Conservation (phyloP, 2,888 invertebrate species). For the Caenorhabditis wallacei region DNA sequence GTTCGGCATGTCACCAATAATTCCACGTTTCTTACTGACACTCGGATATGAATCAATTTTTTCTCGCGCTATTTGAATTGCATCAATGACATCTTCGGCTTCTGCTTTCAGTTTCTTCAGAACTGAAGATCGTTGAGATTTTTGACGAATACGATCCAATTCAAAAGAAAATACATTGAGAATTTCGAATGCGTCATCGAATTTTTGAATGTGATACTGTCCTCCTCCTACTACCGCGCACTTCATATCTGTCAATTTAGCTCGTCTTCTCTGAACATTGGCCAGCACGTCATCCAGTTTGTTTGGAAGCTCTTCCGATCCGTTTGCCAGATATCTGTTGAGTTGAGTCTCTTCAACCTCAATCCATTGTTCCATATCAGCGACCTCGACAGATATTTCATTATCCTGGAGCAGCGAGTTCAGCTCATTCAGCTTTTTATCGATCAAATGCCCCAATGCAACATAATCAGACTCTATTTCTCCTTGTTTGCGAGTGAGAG, state of each 20-base stretch:
- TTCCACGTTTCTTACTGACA: not conserved
- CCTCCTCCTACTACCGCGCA: constrained; percentile 27
- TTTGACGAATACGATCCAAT: constrained; percentile 43
- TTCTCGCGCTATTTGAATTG: constrained; percentile 36
- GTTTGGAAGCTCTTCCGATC: constrained; percentile 26
- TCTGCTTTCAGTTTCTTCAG: constrained; percentile 32
- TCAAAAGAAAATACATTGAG: constrained; percentile 54
- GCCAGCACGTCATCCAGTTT: constrained; percentile 39
- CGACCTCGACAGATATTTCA: constrained; percentile 40
- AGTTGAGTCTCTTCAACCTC: constrained; percentile 37
- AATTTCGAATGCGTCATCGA: constrained; percentile 53
- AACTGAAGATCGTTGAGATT: constrained; percentile 11
- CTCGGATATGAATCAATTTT: constrained; percentile 13
- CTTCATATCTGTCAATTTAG: constrained; percentile 53
- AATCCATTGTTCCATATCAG: constrained; percentile 49
- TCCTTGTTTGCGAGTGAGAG: constrained; percentile 52
- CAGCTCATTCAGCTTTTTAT: constrained; percentile 27
- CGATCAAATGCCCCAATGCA: constrained; percentile 28
- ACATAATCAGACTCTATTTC: constrained; percentile 54
- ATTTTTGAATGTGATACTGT: constrained; percentile 17
- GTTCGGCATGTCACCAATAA: constrained; percentile 5
- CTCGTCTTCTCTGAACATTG: constrained; percentile 46
- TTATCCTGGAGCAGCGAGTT: constrained; percentile 31
- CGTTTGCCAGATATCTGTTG: constrained; percentile 20
- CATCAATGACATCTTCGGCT: constrained; percentile 46